A percentile compares a stretch with the other conserved stretches of the same genome.
Conservation (phyloP, 2,113 vertebrate species). For the Tragelaphus scriptus region DNA sequence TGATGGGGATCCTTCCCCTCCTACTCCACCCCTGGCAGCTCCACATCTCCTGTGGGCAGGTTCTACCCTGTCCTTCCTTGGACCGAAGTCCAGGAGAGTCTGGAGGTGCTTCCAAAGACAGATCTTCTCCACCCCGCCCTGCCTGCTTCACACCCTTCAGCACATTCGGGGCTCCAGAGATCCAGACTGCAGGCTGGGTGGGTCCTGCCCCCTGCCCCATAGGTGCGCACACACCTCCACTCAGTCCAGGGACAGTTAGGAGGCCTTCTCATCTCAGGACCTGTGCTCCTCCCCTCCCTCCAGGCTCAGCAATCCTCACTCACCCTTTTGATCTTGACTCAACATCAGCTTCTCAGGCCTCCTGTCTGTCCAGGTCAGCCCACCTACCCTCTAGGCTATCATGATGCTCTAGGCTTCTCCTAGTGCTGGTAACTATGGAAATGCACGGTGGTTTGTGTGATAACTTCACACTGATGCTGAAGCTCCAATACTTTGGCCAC, state of each 20-base stretch:
- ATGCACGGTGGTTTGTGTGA: neutral
- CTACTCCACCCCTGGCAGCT: neutral
- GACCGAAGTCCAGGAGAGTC: neutral
- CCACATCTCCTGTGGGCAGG: neutral
- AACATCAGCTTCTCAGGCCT: neutral
- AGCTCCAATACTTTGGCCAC: neutral
- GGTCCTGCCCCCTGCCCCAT: neutral
- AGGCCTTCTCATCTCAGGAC: neutral
- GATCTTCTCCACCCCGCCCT: rapidly evolving
- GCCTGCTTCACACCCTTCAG: neutral
- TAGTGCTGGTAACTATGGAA: neutral
- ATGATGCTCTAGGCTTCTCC: neutral
- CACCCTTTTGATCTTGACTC: neutral
- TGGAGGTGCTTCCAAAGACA: neutral
- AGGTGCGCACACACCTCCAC: rapidly evolving
- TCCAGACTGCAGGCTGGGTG: neutral
- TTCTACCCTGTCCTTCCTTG: neutral
- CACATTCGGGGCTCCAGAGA: neutral
- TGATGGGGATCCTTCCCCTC: neutral
- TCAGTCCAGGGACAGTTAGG: rapidly evolving
- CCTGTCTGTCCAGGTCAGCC: rapidly evolving
- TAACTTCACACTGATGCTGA: neutral
- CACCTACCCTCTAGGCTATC: neutral
- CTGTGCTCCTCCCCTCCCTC: neutral
- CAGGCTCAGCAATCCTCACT: neutral